These are phyloP conservation scores for Vannuccia rotundouncinata DNA, from an alignment of 2,888 invertebrate genomes.

Conservation along the genomic window DNA sequence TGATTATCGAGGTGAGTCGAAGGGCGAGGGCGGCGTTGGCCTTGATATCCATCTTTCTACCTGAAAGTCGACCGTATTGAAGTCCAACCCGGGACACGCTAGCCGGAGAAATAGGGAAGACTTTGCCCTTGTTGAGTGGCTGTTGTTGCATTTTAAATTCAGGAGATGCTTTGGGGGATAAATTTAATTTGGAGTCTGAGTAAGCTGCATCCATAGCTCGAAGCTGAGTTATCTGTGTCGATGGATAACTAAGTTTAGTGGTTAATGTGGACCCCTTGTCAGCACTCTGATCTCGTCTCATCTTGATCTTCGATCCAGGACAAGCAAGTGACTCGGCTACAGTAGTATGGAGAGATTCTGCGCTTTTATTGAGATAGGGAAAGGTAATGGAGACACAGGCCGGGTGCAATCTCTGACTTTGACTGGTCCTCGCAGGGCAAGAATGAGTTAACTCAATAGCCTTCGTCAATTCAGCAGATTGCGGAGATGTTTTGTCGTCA, in stretches of 20 bases:
- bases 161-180: neutral
- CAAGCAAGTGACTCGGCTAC: neutral
- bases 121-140: neutral
- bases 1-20: neutral
- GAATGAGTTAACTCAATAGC: neutral
- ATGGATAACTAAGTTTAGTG: slow-evolving; percentile 3
- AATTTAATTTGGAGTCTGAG: neutral
- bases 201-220: neutral
- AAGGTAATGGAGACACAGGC: slow-evolving; percentile 3
- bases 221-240: neutral
- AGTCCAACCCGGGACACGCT: neutral
- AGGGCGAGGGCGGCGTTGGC: slow-evolving; percentile 4
- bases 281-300: neutral
- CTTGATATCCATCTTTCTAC: slow-evolving; percentile 2
- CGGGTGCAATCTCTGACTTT: neutral
- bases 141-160: too few relatives aligned
- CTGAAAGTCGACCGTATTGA: neutral
- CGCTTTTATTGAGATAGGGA: neutral
- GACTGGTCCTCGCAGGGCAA: neutral
- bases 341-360: neutral
- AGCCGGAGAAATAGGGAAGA: neutral
- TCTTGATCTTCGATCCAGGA: neutral
- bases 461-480: neutral
- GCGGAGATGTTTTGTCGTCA: neutral
- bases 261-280: neutral